Conservation (phyloP, 1,140 invertebrate species). For the Trichoplusia ni region DNA sequence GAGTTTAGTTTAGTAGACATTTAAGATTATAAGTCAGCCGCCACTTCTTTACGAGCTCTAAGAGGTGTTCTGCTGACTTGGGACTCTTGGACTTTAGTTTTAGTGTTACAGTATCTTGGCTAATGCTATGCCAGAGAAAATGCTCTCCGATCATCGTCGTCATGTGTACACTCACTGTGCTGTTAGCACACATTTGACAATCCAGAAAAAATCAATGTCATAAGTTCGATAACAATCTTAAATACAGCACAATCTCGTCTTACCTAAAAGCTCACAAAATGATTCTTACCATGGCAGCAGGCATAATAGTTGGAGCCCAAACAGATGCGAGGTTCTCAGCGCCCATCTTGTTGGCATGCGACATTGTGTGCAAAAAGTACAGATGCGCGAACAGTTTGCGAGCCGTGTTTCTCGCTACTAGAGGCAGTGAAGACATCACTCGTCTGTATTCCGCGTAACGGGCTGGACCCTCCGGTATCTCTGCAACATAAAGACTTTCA, state of each 20-base stretch:
- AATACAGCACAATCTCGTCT: no score
- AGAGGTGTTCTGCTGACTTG: no score
- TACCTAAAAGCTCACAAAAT: no score
- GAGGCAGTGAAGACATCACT: conserved; percentile 85
- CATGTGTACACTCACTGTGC: no score
- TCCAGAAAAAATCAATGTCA: no score
- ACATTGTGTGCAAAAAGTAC: conserved; percentile 88
- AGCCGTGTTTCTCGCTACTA: conserved; percentile 87
- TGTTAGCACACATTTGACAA: no score
- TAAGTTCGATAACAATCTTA: no score
- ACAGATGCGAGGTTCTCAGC: conserved; percentile 91
- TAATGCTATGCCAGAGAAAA: no score
- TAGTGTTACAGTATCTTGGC: no score
- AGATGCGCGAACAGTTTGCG: conserved; percentile 90
- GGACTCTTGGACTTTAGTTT: no score
- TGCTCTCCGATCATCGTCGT: no score
- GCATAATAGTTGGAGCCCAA: conserved; percentile 92
- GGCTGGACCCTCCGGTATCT: conserved; percentile 77
- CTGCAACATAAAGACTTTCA: conserved; percentile 54
- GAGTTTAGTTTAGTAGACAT: not conserved
- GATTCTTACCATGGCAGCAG: conserved; percentile 82
- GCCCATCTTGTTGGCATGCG: conserved; percentile 89
- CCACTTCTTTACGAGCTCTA: no score
- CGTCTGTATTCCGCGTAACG: conserved; percentile 84
- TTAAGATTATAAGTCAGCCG: not conserved